Percentiles rank a stretch among this genome's conserved stretches.
Conservation (phyloP, 2,888 invertebrate species). For the Celastrina argiolus region DNA sequence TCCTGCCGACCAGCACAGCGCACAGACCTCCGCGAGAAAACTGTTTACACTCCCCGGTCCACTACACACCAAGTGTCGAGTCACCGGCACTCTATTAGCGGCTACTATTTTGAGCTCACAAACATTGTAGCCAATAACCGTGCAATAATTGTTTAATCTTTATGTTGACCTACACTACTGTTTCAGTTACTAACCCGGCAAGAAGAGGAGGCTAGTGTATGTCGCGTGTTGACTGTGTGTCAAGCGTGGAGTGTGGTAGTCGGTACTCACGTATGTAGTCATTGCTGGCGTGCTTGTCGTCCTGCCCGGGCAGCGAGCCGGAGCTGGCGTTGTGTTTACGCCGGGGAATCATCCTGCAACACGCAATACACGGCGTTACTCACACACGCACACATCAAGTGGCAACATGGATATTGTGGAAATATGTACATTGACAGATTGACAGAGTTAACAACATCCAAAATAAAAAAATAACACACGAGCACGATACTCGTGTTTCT, state of each 20-base stretch:
- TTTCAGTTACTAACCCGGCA: too few species aligned
- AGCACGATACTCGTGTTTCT: too few species aligned
- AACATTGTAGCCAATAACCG: not conserved
- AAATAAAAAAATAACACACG: too few species aligned
- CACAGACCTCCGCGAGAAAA: too few species aligned
- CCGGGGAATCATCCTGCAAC: conserved; percentile 66
- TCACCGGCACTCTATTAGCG: not conserved
- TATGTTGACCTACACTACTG: too few species aligned
- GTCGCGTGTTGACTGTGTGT: not conserved
- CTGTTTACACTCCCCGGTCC: not conserved
- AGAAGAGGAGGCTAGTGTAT: too few species aligned
- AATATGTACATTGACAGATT: too few species aligned
- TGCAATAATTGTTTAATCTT: not conserved
- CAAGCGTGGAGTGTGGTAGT: not conserved
- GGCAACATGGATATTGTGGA: too few species aligned
- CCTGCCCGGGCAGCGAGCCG: conserved; percentile 65
- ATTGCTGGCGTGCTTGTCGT: conserved; percentile 73
- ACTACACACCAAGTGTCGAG: not conserved
- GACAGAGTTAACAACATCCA: too few species aligned
- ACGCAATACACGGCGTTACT: not conserved
- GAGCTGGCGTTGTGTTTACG: conserved; percentile 71
- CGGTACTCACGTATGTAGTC: conserved; percentile 66
- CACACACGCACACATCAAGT: too few species aligned
- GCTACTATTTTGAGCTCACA: not conserved
- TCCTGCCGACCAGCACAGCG: too few species aligned